Conservation (phyloP, 2,113 vertebrate genomes). For the Oreochromis spilurus region DNA sequence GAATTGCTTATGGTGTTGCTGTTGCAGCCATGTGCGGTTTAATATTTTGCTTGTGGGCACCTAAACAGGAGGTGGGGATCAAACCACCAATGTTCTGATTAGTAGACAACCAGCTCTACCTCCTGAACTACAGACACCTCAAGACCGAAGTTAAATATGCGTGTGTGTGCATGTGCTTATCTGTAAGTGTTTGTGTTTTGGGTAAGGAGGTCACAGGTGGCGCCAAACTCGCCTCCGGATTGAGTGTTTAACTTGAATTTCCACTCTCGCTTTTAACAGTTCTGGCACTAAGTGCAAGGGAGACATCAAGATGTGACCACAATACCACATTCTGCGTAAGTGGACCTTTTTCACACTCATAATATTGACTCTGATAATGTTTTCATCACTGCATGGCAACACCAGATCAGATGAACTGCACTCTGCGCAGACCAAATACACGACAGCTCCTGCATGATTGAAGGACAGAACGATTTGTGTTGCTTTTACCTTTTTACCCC, state of each 20-base stretch:
- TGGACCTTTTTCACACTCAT: slow-evolving; percentile 56
- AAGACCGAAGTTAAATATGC: not conserved
- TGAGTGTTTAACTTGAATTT: slow-evolving; percentile 30
- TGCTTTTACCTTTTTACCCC: slow-evolving; percentile 60
- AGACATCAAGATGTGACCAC: slow-evolving; percentile 51
- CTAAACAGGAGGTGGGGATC: not conserved
- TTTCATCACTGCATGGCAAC: slow-evolving; percentile 54
- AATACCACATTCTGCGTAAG: slow-evolving; percentile 61
- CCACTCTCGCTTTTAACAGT: slow-evolving; percentile 13
- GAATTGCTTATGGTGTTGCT: not conserved
- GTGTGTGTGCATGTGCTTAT: not conserved
- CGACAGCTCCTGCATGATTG: slow-evolving; percentile 1
- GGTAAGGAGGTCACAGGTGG: slow-evolving; percentile 43
- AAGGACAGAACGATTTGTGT: slow-evolving; percentile 51
- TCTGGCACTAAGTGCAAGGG: slow-evolving; percentile 15
- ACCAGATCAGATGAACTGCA: slow-evolving; percentile 41
- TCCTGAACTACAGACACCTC: not conserved
- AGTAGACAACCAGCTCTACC: not conserved
- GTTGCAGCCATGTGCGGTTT: not conserved
- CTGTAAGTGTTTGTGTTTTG: not conserved
- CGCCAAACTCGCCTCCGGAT: slow-evolving; percentile 22
- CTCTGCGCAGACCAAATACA: slow-evolving; percentile 45
- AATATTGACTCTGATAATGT: slow-evolving; percentile 73
- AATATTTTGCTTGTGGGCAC: not conserved
- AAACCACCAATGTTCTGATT: not conserved